These are phyloP conservation scores for Nansenia antarctica DNA, from an alignment of 2,113 vertebrate species.

Conservation along the genomic window DNA sequence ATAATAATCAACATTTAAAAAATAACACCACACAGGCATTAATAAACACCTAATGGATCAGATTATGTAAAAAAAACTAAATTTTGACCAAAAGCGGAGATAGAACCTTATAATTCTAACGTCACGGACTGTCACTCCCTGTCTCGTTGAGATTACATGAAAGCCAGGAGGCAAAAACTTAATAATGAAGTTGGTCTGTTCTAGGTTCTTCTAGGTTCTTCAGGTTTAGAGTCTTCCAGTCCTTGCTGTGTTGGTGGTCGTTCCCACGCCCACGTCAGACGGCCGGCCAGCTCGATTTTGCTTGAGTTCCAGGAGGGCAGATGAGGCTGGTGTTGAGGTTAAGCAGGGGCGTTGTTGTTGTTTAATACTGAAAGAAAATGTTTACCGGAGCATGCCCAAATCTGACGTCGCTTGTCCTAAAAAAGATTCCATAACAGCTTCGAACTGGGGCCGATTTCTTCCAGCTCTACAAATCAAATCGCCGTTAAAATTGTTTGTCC, in stretches of 20 bases:
- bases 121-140: too few relatives aligned
- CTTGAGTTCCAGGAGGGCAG: constrained; percentile 38
- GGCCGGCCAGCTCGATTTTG: constrained; percentile 15
- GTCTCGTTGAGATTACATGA: background rate
- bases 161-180: background rate
- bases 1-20: too few relatives aligned
- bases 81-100: background rate
- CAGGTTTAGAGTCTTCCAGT: background rate
- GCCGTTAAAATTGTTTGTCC: constrained; percentile 73
- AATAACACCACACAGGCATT: too few relatives aligned
- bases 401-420: constrained; percentile 75
- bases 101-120: too few relatives aligned
- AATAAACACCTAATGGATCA: background rate
- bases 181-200: background rate
- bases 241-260: constrained; percentile 10
- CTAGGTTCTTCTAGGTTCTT: background rate
- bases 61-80: background rate
- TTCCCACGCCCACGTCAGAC: constrained; percentile 17
- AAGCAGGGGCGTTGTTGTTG: constrained; percentile 32
- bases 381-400: constrained; percentile 70
- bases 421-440: constrained; percentile 82
- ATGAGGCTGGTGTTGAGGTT: constrained; percentile 22
- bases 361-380: constrained; percentile 52
- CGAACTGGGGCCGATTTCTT: constrained; percentile 77
- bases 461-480: constrained; percentile 80